These are phyloP conservation scores for Acrobasis suavella DNA, from an alignment of 2,888 invertebrate species.

Conservation along the genomic window DNA sequence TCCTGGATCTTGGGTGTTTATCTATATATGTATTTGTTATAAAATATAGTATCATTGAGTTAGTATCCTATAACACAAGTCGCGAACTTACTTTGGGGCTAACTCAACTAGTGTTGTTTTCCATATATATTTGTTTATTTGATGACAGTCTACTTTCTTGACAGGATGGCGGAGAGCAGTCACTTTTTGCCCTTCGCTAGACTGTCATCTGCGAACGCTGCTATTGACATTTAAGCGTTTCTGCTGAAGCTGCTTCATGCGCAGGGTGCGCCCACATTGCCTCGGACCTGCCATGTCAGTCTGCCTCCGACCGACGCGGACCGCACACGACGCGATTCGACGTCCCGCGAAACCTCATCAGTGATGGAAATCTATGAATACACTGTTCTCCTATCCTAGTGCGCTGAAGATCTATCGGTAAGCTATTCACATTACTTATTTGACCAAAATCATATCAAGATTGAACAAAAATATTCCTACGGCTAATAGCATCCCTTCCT, in stretches of 20 bases:
- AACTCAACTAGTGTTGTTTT: no score
- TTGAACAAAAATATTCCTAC: no score
- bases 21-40: no score
- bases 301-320: neutral
- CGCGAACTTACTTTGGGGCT: no score
- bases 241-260: constrained; percentile 5
- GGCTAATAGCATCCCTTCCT: neutral
- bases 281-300: constrained; percentile 3
- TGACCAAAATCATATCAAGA: no score
- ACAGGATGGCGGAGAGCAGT: no score
- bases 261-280: neutral
- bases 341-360: neutral
- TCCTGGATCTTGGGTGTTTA: no score
- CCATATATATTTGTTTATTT: no score
- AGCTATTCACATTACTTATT: neutral
- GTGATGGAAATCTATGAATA: constrained; percentile 13
- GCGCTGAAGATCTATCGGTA: constrained; percentile 4
- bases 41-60: no score
- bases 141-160: no score
- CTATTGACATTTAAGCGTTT: neutral
- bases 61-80: no score
- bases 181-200: no score
- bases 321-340: neutral
- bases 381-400: constrained; percentile 2
- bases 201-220: neutral